Conservation (phyloP, 2,797 vertebrate species). For the Typhlichthys subterraneus region DNA sequence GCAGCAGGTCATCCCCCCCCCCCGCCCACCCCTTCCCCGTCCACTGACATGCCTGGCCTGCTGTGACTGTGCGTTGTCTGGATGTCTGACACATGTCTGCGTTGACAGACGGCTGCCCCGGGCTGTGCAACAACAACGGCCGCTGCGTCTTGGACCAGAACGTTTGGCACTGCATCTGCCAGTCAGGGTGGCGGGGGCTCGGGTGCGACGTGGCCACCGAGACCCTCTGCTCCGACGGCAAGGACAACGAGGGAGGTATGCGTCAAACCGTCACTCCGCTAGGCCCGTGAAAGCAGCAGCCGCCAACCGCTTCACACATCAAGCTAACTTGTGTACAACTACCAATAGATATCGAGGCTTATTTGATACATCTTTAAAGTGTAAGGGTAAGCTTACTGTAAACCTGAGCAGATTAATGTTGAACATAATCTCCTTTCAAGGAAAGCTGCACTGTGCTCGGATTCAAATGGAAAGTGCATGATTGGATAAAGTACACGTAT, state of each 20-base stretch:
- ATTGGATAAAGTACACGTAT: too few species aligned
- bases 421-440: too few species aligned
- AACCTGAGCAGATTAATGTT: too few species aligned
- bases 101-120: conserved; percentile 95
- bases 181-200: conserved; percentile 95
- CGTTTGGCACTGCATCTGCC: conserved; percentile 98
- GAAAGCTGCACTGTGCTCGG: too few species aligned
- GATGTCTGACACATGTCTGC: conserved; percentile 67
- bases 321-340: too few species aligned
- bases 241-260: conserved; percentile 98
- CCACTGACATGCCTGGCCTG: conserved; percentile 33
- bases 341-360: too few species aligned
- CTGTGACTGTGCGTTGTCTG: conserved; percentile 31
- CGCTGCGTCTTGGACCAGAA: conserved; percentile 97
- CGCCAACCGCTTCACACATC: too few species aligned
- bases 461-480: too few species aligned
- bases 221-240: conserved; percentile 94
- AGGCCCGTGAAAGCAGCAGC: too few species aligned
- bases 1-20: conserved; percentile 20
- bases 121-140: conserved; percentile 97
- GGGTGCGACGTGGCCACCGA: conserved; percentile 98
- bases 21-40: conserved; percentile 17
- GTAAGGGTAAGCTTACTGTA: too few species aligned
- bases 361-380: too few species aligned
- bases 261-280: too few species aligned